These are phyloP conservation scores for Lamproptera curius DNA, from an alignment of 2,888 invertebrate genomes.

Conservation along the genomic window DNA sequence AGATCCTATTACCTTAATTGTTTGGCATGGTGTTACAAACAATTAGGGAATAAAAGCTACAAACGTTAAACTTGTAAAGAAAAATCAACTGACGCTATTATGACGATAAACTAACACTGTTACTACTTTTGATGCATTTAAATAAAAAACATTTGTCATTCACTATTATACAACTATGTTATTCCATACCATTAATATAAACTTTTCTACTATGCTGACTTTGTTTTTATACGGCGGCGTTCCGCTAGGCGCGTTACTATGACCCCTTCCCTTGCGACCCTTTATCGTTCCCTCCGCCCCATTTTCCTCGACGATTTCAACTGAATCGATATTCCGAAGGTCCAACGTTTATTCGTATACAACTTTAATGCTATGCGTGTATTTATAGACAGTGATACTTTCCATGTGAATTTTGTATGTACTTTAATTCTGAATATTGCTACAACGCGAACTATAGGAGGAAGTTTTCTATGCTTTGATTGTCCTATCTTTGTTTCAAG, in stretches of 20 bases:
- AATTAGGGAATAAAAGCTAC: too few species aligned
- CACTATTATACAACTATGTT: too few species aligned
- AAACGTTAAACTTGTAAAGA: too few species aligned
- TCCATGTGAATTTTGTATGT: constrained; percentile 13
- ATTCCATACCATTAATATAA: background rate
- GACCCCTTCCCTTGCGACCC: constrained; percentile 36
- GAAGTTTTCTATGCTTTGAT: too few species aligned
- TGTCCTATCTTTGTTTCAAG: too few species aligned
- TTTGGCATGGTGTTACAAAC: too few species aligned
- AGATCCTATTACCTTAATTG: too few species aligned
- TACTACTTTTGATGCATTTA: too few species aligned
- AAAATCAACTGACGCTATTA: too few species aligned
- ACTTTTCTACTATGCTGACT: background rate
- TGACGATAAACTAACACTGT: too few species aligned
- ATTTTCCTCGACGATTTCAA: constrained; percentile 55
- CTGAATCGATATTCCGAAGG: constrained; percentile 59
- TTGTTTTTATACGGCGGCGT: constrained; percentile 16
- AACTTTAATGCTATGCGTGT: constrained; percentile 33
- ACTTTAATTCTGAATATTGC: background rate
- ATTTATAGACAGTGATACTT: constrained; percentile 15
- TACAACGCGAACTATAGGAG: too few species aligned
- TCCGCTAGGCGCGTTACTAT: constrained; percentile 28
- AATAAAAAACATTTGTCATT: too few species aligned
- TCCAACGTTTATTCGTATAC: constrained; percentile 41
- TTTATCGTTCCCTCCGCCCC: constrained; percentile 43